Evolutionary conservation across 92 coral and sea anemone species (phyloP), one percentile per base, ranked within the genome.

Genomic region (Parazoanthus swiftii): DNA sequence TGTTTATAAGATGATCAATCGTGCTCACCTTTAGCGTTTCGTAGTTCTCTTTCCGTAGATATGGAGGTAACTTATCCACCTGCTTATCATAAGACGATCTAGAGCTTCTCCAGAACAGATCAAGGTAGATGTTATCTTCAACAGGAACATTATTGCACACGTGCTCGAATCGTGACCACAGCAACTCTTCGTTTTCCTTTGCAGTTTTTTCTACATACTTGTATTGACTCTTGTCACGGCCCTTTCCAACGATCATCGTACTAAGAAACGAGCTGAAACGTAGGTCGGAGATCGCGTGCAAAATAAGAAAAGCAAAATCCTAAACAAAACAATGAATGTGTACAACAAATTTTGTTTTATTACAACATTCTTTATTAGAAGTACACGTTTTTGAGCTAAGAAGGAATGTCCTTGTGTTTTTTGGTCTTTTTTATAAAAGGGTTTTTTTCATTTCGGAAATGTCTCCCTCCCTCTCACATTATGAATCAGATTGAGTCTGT

Each of bases 141-240:
- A 71, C 79, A 7, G 74, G 43, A 68, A 50, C 44, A 14, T 71
- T 46, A 56, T 18, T 72, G 44, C 87, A 84, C 16, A 84, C 79
- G 15, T 50, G 87, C 65, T 43, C 44, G 46, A 84, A 84, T 50
- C 87, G 68, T 10, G 87, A 70, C 87, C 87, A 84, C 65, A 84
- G 0, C 44, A 70, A 10, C 9, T 43, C 59, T 25, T 79, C 87
- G 0, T 48, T 43, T 44, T 84, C 68, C 13, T 70, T 66, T 3
- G 67, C 66, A 71, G 54, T 70, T 51, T 71, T 71, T 54, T 71
- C 78, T 25, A 84, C 87, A 21, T 84, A 84, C 78, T 84, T 84
- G 48, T 84, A 84, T 33, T 71, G 87, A 43, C n/a, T 71, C 66
- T n/a, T 4, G 67, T 84, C 79, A 43, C 87, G 78, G n/a, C 87